A percentile compares a stretch with the other conserved stretches of the same genome.
These are phyloP conservation scores for Drosophila repleta DNA, from an alignment of 1,140 invertebrate genomes.

Conservation along the genomic window DNA sequence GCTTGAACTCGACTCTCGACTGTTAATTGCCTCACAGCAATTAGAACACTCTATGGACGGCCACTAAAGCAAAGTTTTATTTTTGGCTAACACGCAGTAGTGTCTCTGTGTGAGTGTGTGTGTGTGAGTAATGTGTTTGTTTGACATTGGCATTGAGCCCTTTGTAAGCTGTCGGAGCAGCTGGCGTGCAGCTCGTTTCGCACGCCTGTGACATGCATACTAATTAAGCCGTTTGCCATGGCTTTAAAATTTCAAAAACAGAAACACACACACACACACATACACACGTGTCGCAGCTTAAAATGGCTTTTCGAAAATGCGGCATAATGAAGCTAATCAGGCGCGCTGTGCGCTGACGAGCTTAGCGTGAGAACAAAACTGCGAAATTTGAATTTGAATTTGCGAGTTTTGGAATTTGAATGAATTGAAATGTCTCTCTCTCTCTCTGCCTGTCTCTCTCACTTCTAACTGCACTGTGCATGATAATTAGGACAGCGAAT, in stretches of 20 bases:
- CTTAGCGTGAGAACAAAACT: constrained; percentile 34
- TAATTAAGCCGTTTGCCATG: constrained; percentile 55
- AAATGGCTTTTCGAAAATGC: constrained; percentile 65
- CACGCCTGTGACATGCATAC: constrained; percentile 68
- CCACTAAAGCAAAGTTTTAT: constrained; percentile 7
- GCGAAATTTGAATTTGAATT: constrained; percentile 59
- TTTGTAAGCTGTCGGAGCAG: constrained; percentile 39
- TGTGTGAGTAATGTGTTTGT: constrained; percentile 16
- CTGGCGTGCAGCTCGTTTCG: constrained; percentile 13
- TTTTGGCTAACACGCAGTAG: background rate
- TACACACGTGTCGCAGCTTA: constrained; percentile 39
- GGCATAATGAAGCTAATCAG: constrained; percentile 78
- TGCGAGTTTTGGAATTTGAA: constrained; percentile 33
- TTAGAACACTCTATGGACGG: constrained; percentile 4
- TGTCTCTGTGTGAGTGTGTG: background rate
- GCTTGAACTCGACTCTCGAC: background rate
- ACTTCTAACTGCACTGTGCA: constrained; percentile 3
- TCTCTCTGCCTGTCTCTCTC: constrained; percentile 28
- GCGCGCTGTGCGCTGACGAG: constrained; percentile 35
- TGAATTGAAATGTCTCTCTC: no score
- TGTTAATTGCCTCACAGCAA: background rate
- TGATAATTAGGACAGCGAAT: background rate
- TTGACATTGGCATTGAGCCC: constrained; percentile 42
- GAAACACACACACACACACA: constrained; percentile 5
- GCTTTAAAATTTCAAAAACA: constrained; percentile 36